Evolutionary conservation across 2,888 invertebrate genomes (phyloP), one percentile per base, ranked within the genome.

Genomic region (Agrotis puta): DNA sequence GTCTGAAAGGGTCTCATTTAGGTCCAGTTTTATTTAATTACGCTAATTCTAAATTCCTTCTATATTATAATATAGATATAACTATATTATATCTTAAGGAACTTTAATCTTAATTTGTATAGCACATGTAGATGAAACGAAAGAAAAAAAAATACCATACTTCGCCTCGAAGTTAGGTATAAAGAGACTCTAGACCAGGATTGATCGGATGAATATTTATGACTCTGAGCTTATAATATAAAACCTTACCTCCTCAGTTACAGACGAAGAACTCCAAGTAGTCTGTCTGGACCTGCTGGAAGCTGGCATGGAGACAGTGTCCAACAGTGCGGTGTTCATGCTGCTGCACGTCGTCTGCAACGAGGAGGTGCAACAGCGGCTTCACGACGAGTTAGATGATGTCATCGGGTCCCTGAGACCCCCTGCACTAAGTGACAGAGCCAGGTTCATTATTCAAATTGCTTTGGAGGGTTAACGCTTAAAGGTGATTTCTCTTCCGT

Each of bases 241-340:
- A 20, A 50, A 50, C 33, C 51, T 48, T 43, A 53, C 22, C 53
- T 16, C n/a, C 43, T 62, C 53, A 94, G 94, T 93, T 81, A 89
- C 93, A 76, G 91, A 92, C 50, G 92, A 95, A 82, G 94, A 94
- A 53, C 90, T 96, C 6, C 92, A 94, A 88, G 94, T 95, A 0
- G 92, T 97, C 2, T 97, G 97, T 84, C 88, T 97, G 84, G 98
- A 98, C 85, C 91, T 98, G 69, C 96, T 98, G 39, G 96, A 97
- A 92, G 98, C 97, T 9, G 98, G 98, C 1, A 96, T 97, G 63
- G 97, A 98, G 90, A 98, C 98, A 0, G 97, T 97, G 0, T 97
- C 97, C 78, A 97, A 97, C 85, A 97, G 97, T 0, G 92, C 97
- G 14, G 96, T 96, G 1, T 97, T 97, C 85, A 94, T 97, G 68